phyloP scores from a whole-genome alignment of 35 echinoderm and acorn worm species.

The Eucidaris tribuloides region DNA sequence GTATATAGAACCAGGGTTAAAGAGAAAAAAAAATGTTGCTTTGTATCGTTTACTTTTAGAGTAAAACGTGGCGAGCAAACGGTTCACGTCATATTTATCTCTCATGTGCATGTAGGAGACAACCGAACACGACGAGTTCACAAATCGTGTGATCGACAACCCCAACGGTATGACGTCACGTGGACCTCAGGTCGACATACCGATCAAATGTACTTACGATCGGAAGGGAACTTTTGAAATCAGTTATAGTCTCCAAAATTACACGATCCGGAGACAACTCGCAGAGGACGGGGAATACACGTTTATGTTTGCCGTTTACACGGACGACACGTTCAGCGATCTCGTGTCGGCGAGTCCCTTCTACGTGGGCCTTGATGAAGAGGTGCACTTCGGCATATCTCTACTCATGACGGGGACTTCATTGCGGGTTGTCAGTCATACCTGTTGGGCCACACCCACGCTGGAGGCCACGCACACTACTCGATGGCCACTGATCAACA shows the following conservation, averaged over 20 bases:
- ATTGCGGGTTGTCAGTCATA: neutral
- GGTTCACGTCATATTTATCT: no score
- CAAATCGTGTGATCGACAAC: neutral
- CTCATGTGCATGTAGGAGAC: no score
- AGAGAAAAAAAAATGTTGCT: no score
- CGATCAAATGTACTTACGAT: neutral
- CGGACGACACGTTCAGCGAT: neutral
- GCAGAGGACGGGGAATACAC: neutral
- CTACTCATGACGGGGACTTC: neutral
- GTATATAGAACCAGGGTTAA: no score
- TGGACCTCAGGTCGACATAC: neutral
- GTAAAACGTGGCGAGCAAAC: no score
- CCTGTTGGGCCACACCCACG: neutral
- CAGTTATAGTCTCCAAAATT: neutral
- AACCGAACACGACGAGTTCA: constrained; percentile 8
- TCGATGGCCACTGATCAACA: neutral
- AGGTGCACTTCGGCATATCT: neutral
- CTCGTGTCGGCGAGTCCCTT: neutral
- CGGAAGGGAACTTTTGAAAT: neutral
- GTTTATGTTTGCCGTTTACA: neutral
- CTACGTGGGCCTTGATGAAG: neutral
- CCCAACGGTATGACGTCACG: neutral
- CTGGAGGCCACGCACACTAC: neutral
- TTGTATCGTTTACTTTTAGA: no score
- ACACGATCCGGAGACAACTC: neutral